phyloP scores from a whole-genome alignment of 1,140 invertebrate genomes.

The Drosophila arawakana region DNA sequence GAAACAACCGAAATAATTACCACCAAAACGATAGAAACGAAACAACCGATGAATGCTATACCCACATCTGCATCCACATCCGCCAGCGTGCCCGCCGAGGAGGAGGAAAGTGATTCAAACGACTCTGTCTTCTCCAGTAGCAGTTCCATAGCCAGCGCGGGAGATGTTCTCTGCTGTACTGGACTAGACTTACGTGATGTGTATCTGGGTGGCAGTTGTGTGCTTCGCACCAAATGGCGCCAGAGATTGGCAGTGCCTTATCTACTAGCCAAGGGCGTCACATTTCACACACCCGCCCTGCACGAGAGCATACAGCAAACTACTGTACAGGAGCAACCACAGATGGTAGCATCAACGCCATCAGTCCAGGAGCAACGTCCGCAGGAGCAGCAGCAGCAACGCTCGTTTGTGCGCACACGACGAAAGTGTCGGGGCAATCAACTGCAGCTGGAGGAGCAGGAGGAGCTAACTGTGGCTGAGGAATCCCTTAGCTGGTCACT shows the following conservation, averaged over 20 bases:
- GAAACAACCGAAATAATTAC: conserved; percentile 82
- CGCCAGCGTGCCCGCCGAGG: conserved; percentile 39
- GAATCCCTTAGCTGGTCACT: conserved; percentile 84
- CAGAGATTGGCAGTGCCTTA: conserved; percentile 96
- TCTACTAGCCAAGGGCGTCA: conserved; percentile 94
- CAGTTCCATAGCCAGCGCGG: conserved; percentile 76
- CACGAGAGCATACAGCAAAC: conserved; percentile 72
- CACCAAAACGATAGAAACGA: conserved; percentile 75
- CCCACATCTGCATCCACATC: conserved; percentile 16
- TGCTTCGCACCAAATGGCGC: conserved; percentile 97
- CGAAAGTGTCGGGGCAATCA: conserved; percentile 73
- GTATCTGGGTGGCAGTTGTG: conserved; percentile 96
- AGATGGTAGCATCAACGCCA: not conserved
- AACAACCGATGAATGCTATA: conserved; percentile 10
- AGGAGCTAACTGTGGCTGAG: conserved; percentile 70
- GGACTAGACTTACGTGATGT: conserved; percentile 76
- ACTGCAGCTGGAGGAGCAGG: conserved; percentile 68
- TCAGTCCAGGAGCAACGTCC: conserved; percentile 1
- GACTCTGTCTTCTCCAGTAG: conserved; percentile 84
- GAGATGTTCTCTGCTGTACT: conserved; percentile 60
- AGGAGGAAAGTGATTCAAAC: conserved; percentile 83
- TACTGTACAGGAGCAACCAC: not conserved
- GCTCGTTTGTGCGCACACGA: conserved; percentile 73
- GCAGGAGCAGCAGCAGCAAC: conserved; percentile 64
- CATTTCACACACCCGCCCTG: conserved; percentile 86